Base-by-base conservation (phyloP, 2,888 invertebrate genomes). In the Sesia apiformis region DNA sequence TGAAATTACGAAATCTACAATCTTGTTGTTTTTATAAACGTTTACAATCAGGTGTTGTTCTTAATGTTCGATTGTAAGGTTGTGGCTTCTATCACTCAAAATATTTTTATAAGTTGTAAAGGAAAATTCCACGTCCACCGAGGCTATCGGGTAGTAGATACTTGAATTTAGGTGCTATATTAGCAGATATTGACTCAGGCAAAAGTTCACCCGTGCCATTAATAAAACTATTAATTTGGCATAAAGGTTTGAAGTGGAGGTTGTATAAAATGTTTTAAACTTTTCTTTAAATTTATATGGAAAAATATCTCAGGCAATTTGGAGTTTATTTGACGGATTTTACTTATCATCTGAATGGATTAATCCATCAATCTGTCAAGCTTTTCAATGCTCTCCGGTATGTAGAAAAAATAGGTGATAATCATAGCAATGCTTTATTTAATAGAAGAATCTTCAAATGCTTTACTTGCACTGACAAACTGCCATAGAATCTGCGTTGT, bases 151-250 rank as follows among this genome's bases (percentile, higher is more conserved):
- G 5, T 3, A 7, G 41, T 5, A 5, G 7, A 7, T 41, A 7
- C 7, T 41, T 41, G 5, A 41, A 41, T 41, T 41, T 41, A 41
- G 52, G 41, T 52, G 52, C 52, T 52, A 52, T 52, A 6, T 53
- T 41, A 40, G 53, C 39, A 23, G 40, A 49, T 53, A 53, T 53
- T 39, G 2, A 49, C 39, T 40, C 49, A 38, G 38, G 53, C 41
- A 49, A 53, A 53, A 49, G 3, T 49, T 53, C 50, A 4, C 39
- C 40, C 53, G 49, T 7, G 8, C 49, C 49, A 56, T 56, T 53
- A 53, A 53, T 56, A 23, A 56, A 56, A 40, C 53, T 56, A 56
- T 51, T 46, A 56, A 53, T 56, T 53, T 46, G 51, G 43, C 53
- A 56, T 40, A 51, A 40, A 51, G 7, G 5, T 56, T 53, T 38